phyloP scores from a whole-genome alignment of 1,140 invertebrate species.

The Batillaria attramentaria region DNA sequence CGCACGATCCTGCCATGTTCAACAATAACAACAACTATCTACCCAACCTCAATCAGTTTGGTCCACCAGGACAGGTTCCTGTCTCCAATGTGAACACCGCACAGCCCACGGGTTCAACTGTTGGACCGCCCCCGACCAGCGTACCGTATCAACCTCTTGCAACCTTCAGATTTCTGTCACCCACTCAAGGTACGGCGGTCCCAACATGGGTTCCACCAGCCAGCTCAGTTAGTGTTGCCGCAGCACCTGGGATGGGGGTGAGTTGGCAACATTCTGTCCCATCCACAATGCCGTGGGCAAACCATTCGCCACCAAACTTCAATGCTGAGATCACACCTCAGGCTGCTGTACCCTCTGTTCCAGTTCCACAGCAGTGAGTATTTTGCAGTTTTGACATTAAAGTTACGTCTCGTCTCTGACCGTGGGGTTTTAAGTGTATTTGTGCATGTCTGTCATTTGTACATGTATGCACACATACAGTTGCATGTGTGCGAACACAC shows the following conservation, averaged over 20 bases:
- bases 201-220: slow-evolving; percentile 16
- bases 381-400: background rate
- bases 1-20: background rate
- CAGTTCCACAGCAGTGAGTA: slow-evolving; percentile 1
- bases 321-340: background rate
- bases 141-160: background rate
- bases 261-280: slow-evolving; percentile 37
- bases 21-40: slow-evolving; percentile 32
- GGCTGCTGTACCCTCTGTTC: background rate
- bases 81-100: too few species aligned
- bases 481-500: background rate
- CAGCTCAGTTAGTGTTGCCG: background rate
- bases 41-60: slow-evolving; percentile 26
- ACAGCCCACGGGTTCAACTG: too few species aligned
- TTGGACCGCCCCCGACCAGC: too few species aligned
- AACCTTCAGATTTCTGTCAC: slow-evolving; percentile 29
- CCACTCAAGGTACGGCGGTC: slow-evolving; percentile 18
- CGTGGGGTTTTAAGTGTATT: background rate
- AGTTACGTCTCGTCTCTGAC: background rate
- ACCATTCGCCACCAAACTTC: slow-evolving; percentile 9
- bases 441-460: background rate
- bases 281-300: slow-evolving; percentile 28
- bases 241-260: slow-evolving; percentile 26
- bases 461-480: background rate
- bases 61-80: background rate